phyloP scores from a whole-genome alignment of 2,888 invertebrate genomes.

The Apodemia mormo region DNA sequence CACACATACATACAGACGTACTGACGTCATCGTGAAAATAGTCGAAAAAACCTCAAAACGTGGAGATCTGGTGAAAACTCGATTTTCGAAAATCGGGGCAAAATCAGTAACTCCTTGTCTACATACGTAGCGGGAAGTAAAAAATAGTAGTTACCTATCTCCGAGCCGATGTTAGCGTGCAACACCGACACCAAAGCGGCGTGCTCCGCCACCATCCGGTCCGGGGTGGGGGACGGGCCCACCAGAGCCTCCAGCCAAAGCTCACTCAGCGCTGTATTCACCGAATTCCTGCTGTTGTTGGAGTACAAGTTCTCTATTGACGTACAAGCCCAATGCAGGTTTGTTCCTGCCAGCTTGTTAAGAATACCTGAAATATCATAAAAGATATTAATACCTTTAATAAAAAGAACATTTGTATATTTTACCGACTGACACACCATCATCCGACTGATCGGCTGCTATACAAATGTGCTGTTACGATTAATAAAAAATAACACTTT shows the following conservation, averaged over 20 bases:
- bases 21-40: too few species aligned
- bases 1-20: too few species aligned
- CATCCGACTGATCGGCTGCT: too few species aligned
- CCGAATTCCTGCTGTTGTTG: conserved; percentile 89
- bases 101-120: too few species aligned
- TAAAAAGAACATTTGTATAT: too few species aligned
- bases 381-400: background rate
- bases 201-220: conserved; percentile 91
- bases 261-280: conserved; percentile 87
- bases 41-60: too few species aligned
- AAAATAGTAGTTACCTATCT: conserved; percentile 85
- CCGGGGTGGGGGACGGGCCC: conserved; percentile 83
- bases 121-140: too few species aligned
- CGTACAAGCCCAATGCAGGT: conserved; percentile 90
- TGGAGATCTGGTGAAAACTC: too few species aligned
- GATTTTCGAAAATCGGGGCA: too few species aligned
- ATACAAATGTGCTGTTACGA: too few species aligned
- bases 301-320: conserved; percentile 91
- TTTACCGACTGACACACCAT: too few species aligned
- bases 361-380: conserved; percentile 80
- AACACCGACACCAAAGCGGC: conserved; percentile 90
- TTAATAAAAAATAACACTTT: too few species aligned
- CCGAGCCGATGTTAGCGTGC: conserved; percentile 94
- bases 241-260: conserved; percentile 88
- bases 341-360: conserved; percentile 93